These are phyloP conservation scores for Lepilemur ruficaudatus DNA, from an alignment of 2,797 vertebrate genomes.

Conservation along the genomic window DNA sequence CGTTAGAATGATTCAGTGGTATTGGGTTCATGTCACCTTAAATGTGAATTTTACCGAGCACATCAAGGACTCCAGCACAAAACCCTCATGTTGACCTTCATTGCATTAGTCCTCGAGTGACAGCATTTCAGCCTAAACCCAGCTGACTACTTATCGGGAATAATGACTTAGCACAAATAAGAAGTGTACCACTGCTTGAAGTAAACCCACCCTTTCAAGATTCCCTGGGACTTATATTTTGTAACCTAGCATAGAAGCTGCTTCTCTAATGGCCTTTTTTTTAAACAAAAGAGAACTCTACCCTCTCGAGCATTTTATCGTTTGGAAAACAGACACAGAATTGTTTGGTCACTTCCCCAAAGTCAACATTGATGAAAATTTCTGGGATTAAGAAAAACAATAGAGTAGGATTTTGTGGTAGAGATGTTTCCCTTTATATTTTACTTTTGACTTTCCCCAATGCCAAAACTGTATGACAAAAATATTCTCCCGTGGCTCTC, in stretches of 20 bases:
- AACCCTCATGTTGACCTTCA: neutral
- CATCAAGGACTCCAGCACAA: neutral
- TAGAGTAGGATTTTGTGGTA: neutral
- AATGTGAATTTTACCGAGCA: neutral
- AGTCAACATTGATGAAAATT: conserved; percentile 1
- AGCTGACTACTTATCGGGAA: neutral
- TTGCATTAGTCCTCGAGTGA: neutral
- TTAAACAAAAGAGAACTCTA: neutral
- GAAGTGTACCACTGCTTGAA: neutral
- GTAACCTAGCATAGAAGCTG: neutral
- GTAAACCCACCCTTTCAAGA: neutral
- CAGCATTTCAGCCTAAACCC: neutral
- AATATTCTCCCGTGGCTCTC: neutral
- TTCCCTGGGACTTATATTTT: neutral
- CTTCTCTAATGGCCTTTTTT: neutral
- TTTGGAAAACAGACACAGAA: conserved; percentile 30
- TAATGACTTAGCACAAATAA: neutral
- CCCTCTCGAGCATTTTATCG: conserved; percentile 22
- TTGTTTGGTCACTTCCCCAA: neutral
- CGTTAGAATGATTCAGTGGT: neutral
- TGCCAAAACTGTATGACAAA: neutral
- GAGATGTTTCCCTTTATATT: conserved; percentile 2
- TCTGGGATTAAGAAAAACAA: conserved; percentile 40
- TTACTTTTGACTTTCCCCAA: neutral
- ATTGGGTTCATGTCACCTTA: neutral